These are phyloP conservation scores for Apamea crenata DNA, from an alignment of 2,888 invertebrate genomes.

Conservation along the genomic window DNA sequence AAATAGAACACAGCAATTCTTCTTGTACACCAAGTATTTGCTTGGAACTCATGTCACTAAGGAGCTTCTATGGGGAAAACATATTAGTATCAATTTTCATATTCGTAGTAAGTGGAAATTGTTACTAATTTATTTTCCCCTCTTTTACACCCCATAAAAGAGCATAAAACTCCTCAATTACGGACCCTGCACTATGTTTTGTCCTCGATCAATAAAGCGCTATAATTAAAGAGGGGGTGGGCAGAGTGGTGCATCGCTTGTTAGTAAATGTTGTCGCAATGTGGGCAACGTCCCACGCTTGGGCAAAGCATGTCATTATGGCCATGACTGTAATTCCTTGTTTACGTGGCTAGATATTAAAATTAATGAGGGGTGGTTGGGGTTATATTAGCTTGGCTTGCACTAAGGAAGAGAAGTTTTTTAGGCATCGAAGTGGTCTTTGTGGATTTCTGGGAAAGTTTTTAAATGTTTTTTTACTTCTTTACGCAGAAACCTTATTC, in stretches of 20 bases:
- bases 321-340: conserved; percentile 41
- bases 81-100: not conserved
- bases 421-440: not conserved
- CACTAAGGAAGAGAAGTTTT: not conserved
- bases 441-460: not conserved
- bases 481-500: not conserved
- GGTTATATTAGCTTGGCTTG: conserved; percentile 3
- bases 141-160: conserved; percentile 5
- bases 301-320: conserved; percentile 28
- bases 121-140: conserved; percentile 3
- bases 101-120: not conserved
- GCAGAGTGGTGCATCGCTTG: conserved; percentile 47
- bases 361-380: not conserved
- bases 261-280: conserved; percentile 65
- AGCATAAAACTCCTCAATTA: conserved; percentile 23
- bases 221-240: conserved; percentile 54
- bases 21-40: not conserved
- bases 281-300: conserved; percentile 63
- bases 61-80: not conserved
- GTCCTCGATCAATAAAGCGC: conserved; percentile 54
- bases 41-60: not conserved
- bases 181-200: conserved; percentile 18
- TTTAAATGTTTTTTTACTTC: not conserved
- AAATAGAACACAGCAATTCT: not conserved
- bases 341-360: conserved; percentile 21